These are phyloP conservation scores for Sclerodermus sp. DNA, from an alignment of 2,888 invertebrate species.

Conservation along the genomic window DNA sequence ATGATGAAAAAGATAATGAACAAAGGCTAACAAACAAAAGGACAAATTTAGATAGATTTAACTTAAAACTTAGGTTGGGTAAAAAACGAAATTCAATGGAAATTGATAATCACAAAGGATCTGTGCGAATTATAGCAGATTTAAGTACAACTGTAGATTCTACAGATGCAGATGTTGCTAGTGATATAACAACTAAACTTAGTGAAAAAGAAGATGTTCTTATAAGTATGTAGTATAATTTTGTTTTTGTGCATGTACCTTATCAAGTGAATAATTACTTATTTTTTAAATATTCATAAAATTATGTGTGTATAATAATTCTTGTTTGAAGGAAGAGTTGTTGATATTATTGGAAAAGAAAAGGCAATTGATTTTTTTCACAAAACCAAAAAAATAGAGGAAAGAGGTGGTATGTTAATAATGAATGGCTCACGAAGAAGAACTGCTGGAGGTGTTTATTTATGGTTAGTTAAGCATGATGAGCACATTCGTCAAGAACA, in stretches of 20 bases:
- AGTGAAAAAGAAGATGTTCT: slow-evolving; percentile 74
- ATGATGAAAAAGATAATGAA: slow-evolving; percentile 57
- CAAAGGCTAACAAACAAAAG: slow-evolving; percentile 62
- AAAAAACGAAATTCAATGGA: slow-evolving; percentile 59
- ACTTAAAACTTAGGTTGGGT: slow-evolving; percentile 63
- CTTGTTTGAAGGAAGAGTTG: slow-evolving; percentile 65
- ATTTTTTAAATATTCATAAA: no score
- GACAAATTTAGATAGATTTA: slow-evolving; percentile 63
- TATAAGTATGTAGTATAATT: slow-evolving; percentile 63
- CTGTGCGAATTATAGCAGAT: slow-evolving; percentile 64
- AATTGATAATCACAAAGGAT: slow-evolving; percentile 61
- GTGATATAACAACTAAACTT: slow-evolving; percentile 74
- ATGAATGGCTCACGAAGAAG: slow-evolving; percentile 79
- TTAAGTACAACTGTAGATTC: slow-evolving; percentile 61
- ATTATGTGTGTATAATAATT: slow-evolving; percentile 1
- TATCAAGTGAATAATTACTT: not conserved
- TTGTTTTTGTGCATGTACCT: not conserved
- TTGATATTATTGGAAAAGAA: slow-evolving; percentile 71
- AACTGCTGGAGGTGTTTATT: slow-evolving; percentile 84
- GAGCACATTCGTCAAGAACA: slow-evolving; percentile 68
- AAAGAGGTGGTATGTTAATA: slow-evolving; percentile 83
- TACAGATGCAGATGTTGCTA: slow-evolving; percentile 65
- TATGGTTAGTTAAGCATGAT: slow-evolving; percentile 78
- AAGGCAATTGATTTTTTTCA: slow-evolving; percentile 75
- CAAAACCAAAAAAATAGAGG: slow-evolving; percentile 80